Conservation (phyloP, 2,797 vertebrate genomes). For the Notolepis coatsorum region DNA sequence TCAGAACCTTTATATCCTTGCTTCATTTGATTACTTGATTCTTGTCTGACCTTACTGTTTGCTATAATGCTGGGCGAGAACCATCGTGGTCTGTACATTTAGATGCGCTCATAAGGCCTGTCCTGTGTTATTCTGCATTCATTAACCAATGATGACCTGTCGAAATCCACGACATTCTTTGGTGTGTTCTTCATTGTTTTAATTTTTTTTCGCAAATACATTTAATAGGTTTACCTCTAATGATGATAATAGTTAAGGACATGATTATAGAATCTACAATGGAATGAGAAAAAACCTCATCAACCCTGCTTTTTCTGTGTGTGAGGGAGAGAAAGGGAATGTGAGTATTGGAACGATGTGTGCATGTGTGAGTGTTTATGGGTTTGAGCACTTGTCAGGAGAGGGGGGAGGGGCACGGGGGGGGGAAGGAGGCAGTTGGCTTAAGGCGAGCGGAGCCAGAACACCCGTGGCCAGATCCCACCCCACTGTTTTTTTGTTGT, state of each 20-base stretch:
- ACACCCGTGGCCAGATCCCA: slow-evolving; percentile 4
- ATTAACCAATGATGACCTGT: too few relatives aligned
- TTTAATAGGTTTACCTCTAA: slow-evolving; percentile 69
- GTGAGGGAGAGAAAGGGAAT: slow-evolving; percentile 68
- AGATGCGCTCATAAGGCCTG: too few relatives aligned
- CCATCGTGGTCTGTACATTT: too few relatives aligned
- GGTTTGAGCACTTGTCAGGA: slow-evolving; percentile 48
- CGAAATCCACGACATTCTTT: too few relatives aligned
- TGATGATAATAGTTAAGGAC: slow-evolving; percentile 66
- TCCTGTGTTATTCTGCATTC: too few relatives aligned
- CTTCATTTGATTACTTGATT: too few relatives aligned
- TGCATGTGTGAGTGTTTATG: slow-evolving; percentile 58
- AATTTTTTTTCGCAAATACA: slow-evolving; percentile 62
- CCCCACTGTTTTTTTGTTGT: slow-evolving; percentile 22
- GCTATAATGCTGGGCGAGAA: too few relatives aligned
- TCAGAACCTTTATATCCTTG: too few relatives aligned
- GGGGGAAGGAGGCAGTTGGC: slow-evolving; percentile 60
- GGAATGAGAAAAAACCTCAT: slow-evolving; percentile 70
- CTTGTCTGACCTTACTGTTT: too few relatives aligned
- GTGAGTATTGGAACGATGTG: slow-evolving; percentile 70
- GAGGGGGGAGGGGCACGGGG: slow-evolving; percentile 44
- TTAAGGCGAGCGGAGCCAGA: slow-evolving; percentile 39
- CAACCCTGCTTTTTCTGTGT: slow-evolving; percentile 82
- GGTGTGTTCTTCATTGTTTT: too few relatives aligned
- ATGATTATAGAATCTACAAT: slow-evolving; percentile 73